Evolutionary conservation across 2,113 vertebrate species (phyloP).

Genomic region (Rhinolophus sinicus): DNA sequence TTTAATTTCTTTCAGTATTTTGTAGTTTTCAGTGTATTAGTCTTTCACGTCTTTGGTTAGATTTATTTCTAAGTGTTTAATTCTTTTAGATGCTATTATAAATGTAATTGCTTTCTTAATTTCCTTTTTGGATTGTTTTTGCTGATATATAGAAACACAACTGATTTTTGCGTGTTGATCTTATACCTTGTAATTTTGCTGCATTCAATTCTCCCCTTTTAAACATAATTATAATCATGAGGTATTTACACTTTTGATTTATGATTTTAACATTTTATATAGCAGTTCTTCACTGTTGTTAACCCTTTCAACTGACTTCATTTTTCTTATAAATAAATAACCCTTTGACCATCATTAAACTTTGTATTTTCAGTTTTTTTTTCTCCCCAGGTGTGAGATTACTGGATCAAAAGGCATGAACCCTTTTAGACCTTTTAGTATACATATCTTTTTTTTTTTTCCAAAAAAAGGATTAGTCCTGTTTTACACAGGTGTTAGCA

Average conservation of each 20-base stretch:
- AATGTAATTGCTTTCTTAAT: background rate
- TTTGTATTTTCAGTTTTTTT: background rate
- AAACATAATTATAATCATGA: background rate
- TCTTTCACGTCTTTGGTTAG: background rate
- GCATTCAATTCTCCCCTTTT: background rate
- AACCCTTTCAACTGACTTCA: background rate
- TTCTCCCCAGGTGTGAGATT: background rate
- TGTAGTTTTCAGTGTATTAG: background rate
- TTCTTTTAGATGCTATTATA: conserved; percentile 4
- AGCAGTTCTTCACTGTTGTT: background rate
- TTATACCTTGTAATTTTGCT: background rate
- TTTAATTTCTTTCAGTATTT: background rate
- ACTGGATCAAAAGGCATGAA: background rate
- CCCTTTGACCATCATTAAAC: background rate
- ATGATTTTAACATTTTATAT: background rate
- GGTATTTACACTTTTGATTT: background rate
- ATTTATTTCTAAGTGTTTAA: background rate
- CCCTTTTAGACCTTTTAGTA: background rate
- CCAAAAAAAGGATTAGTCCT: background rate
- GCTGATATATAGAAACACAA: background rate
- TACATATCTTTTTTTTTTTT: background rate
- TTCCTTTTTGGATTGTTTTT: conserved; percentile 2
- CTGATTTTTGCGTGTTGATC: background rate
- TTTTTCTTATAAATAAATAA: background rate
- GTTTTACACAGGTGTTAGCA: background rate